A percentile compares a stretch with the other conserved stretches of the same genome.
Conservation (phyloP, 2,797 vertebrate genomes). For the Phataginus tricuspis region DNA sequence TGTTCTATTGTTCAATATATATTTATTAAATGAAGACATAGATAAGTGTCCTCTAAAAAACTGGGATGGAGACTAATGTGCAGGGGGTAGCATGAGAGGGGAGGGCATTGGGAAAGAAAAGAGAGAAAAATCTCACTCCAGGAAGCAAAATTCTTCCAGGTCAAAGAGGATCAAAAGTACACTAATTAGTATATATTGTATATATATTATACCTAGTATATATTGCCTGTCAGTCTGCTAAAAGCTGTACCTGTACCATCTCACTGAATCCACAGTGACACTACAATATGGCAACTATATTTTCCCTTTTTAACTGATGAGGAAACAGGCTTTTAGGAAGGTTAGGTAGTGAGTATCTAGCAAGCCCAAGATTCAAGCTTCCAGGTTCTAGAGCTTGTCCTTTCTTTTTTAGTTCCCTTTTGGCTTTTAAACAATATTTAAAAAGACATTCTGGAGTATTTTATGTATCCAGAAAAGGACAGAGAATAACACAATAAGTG, state of each 20-base stretch:
- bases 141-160: background rate
- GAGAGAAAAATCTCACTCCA: background rate
- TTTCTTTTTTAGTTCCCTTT: background rate
- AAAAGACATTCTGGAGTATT: background rate
- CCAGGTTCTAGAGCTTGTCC: background rate
- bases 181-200: accelerated
- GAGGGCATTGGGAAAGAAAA: background rate
- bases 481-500: background rate
- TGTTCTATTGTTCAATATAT: too few relatives aligned
- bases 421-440: background rate
- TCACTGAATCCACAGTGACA: accelerated
- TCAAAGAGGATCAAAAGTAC: background rate
- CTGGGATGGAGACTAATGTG: background rate
- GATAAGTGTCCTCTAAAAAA: background rate
- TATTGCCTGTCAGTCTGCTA: background rate
- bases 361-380: background rate
- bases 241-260: background rate
- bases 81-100: background rate
- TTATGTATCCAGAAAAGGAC: background rate
- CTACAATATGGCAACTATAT: accelerated
- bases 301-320: background rate
- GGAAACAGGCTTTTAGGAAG: background rate
- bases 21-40: constrained; percentile 8
- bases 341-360: too few relatives aligned
- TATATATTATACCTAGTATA: background rate